A percentile compares a stretch with the other conserved stretches of the same genome.
Evolutionary conservation across 2,113 vertebrate genomes (phyloP).

Genomic region (Vulpes vulpes): DNA sequence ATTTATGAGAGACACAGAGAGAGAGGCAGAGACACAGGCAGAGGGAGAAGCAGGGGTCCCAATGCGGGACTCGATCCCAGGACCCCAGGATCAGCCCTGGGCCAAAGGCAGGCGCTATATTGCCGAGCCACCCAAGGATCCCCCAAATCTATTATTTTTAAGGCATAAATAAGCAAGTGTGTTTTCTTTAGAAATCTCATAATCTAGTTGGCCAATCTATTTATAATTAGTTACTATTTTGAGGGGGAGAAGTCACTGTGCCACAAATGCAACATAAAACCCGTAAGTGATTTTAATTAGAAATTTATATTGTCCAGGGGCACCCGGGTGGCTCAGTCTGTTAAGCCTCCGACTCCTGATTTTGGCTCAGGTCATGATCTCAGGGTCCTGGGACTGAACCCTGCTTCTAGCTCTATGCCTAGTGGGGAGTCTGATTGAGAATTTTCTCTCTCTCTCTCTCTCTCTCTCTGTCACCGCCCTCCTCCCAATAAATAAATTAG

Average conservation of each 20-base stretch:
- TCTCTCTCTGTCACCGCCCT: background rate
- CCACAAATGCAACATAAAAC: background rate
- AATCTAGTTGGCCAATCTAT: background rate
- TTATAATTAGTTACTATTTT: background rate
- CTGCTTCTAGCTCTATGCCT: background rate
- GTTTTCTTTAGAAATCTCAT: background rate
- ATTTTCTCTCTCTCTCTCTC: background rate
- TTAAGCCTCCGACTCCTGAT: background rate
- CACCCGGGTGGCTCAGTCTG: too few species aligned
- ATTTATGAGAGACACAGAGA: too few species aligned
- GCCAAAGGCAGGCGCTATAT: too few species aligned
- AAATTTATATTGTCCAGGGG: background rate
- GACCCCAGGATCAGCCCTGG: too few species aligned
- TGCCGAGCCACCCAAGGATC: too few species aligned
- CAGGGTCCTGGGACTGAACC: background rate
- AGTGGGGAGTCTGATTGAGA: background rate
- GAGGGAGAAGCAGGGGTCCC: too few species aligned
- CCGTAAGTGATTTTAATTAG: background rate
- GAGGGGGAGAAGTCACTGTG: background rate
- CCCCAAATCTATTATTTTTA: background rate
- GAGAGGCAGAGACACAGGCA: too few species aligned
- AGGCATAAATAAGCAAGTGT: background rate
- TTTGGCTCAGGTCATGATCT: background rate
- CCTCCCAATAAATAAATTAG: background rate
- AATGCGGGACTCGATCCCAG: too few species aligned